Evolutionary conservation across 2,888 invertebrate genomes (phyloP).

Genomic region (Prosopocoilus inquinatus): DNA sequence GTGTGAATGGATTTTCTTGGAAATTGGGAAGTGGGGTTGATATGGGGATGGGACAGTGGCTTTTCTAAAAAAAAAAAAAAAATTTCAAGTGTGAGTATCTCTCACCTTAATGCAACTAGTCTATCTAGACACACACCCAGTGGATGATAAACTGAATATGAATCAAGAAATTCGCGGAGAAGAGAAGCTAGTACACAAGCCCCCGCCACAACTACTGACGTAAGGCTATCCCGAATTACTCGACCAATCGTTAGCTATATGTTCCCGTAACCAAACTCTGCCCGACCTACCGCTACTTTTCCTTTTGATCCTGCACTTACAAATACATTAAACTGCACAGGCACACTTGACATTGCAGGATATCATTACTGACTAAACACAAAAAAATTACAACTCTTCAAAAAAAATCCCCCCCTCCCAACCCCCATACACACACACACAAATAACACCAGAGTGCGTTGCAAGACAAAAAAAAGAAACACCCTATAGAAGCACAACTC

Average conservation of each 20-base stretch:
- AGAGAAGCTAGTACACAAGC: constrained; percentile 40
- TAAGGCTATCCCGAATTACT: constrained; percentile 37
- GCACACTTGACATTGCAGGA: too few species aligned
- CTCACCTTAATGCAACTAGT: constrained; percentile 31
- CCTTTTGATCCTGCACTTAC: too few species aligned
- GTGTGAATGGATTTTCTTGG: neutral
- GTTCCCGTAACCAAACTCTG: constrained; percentile 24
- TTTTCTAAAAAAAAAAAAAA: neutral
- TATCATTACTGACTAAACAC: too few species aligned
- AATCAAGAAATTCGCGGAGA: constrained; percentile 32
- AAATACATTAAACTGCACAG: too few species aligned
- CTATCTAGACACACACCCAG: constrained; percentile 43
- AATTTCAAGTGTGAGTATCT: constrained; percentile 4
- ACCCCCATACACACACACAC: too few species aligned
- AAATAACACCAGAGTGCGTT: too few species aligned
- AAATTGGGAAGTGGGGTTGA: neutral
- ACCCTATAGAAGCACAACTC: too few species aligned
- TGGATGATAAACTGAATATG: constrained; percentile 45
- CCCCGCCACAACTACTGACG: constrained; percentile 42
- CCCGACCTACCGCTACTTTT: too few species aligned
- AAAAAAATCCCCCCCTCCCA: too few species aligned
- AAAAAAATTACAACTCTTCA: too few species aligned
- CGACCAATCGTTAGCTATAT: constrained; percentile 40
- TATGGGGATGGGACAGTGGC: neutral
- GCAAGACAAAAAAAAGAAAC: too few species aligned